Evolutionary conservation across 2,113 vertebrate species (phyloP).

Genomic region (Nematolebias whitei): DNA sequence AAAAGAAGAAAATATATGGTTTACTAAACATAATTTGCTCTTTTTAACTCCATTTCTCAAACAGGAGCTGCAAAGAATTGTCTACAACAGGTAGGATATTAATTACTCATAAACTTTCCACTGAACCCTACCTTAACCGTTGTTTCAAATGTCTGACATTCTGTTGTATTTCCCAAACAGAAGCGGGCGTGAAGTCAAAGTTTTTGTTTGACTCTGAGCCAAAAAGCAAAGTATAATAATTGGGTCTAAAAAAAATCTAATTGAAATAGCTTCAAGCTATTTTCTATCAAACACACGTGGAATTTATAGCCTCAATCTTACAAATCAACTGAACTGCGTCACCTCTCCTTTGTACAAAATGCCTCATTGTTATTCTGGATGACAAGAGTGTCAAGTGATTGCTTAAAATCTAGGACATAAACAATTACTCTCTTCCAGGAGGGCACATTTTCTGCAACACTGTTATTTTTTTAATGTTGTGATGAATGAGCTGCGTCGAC

Average conservation of each 20-base stretch:
- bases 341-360: background rate
- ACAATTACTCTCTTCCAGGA: constrained; percentile 11
- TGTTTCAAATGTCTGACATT: too few species aligned
- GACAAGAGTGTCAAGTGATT: constrained; percentile 2
- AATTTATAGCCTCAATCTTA: background rate
- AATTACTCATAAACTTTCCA: background rate
- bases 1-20: too few species aligned
- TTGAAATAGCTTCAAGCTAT: background rate
- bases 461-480: too few species aligned
- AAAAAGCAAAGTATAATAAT: background rate
- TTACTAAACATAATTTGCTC: too few species aligned
- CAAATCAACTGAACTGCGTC: background rate
- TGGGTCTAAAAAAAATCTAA: background rate
- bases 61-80: background rate
- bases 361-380: constrained; percentile 4
- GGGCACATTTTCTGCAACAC: background rate
- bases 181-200: background rate
- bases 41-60: background rate
- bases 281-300: background rate
- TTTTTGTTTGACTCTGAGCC: background rate
- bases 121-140: background rate
- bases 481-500: constrained; percentile 21
- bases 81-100: background rate
- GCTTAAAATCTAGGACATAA: constrained; percentile 9
- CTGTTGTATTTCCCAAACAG: too few species aligned